A percentile compares a stretch with the other conserved stretches of the same genome.
phyloP scores from a whole-genome alignment of 2,797 vertebrate genomes.

The Scleropages formosus region DNA sequence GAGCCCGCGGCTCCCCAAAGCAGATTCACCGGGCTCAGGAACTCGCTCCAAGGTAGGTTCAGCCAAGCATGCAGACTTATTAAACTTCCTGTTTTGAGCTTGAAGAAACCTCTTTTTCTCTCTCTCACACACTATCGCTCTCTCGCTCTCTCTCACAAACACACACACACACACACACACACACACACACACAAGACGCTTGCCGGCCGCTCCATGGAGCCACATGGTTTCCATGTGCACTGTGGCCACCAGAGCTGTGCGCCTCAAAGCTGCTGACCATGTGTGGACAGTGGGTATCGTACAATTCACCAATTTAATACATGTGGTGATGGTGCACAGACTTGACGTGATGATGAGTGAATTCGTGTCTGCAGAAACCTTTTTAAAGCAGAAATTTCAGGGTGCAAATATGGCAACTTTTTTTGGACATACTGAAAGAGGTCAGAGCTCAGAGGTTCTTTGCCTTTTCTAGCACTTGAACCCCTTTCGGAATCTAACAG shows the following conservation, averaged over 20 bases:
- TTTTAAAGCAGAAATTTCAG: too few relatives aligned
- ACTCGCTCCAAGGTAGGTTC: constrained; percentile 54
- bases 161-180: not conserved
- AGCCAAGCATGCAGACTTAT: constrained; percentile 62
- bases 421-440: too few relatives aligned
- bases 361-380: not conserved
- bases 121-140: too few relatives aligned
- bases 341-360: not conserved
- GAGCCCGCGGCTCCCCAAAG: constrained; percentile 49
- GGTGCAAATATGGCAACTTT: too few relatives aligned
- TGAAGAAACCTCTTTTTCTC: constrained; percentile 34
- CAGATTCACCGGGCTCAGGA: constrained; percentile 54
- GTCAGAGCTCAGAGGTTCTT: too few relatives aligned
- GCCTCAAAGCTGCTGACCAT: too few relatives aligned
- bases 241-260: not conserved
- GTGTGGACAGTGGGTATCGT: not conserved
- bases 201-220: too few relatives aligned
- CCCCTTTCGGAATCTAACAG: too few relatives aligned
- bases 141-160: constrained; percentile 38
- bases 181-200: not conserved
- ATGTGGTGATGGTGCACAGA: not conserved
- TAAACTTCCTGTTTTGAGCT: constrained; percentile 66
- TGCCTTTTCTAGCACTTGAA: too few relatives aligned
- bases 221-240: too few relatives aligned
- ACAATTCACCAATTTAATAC: not conserved